phyloP scores from a whole-genome alignment of 2,113 vertebrate genomes.

The Melanerpes aurifrons region DNA sequence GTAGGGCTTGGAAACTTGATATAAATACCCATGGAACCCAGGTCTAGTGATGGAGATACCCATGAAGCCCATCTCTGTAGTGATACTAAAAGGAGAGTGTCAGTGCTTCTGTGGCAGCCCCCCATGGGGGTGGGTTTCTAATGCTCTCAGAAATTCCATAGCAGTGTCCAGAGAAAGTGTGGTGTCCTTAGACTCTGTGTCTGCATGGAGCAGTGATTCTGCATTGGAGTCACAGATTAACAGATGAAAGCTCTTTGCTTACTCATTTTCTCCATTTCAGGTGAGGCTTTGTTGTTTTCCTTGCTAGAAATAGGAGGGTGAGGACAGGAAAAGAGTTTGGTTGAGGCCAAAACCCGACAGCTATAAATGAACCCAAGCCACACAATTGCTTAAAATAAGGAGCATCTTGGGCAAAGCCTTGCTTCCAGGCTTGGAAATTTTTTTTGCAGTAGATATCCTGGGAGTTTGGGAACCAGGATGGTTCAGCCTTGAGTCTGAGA shows the following conservation, averaged over 20 bases:
- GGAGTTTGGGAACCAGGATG: no score
- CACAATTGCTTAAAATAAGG: fast-evolving
- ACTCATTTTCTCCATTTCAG: neutral
- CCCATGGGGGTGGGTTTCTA: neutral
- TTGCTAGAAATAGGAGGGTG: neutral
- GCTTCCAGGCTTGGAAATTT: fast-evolving
- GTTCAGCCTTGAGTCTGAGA: neutral
- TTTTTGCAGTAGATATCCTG: no score
- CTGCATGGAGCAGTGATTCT: neutral
- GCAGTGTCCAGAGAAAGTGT: neutral
- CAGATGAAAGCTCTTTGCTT: neutral
- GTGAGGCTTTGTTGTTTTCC: neutral
- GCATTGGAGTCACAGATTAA: fast-evolving
- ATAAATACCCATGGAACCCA: no score
- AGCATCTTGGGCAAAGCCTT: neutral
- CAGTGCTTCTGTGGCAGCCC: fast-evolving
- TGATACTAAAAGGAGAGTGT: no score
- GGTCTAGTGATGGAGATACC: no score
- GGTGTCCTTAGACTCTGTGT: neutral
- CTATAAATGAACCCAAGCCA: fast-evolving
- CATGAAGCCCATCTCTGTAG: no score
- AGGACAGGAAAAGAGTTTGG: neutral
- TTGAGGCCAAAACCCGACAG: neutral
- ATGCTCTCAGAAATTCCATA: neutral
- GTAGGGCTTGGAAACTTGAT: no score